phyloP scores from a whole-genome alignment of 2,113 vertebrate genomes.

The Ageneiosus marmoratus region DNA sequence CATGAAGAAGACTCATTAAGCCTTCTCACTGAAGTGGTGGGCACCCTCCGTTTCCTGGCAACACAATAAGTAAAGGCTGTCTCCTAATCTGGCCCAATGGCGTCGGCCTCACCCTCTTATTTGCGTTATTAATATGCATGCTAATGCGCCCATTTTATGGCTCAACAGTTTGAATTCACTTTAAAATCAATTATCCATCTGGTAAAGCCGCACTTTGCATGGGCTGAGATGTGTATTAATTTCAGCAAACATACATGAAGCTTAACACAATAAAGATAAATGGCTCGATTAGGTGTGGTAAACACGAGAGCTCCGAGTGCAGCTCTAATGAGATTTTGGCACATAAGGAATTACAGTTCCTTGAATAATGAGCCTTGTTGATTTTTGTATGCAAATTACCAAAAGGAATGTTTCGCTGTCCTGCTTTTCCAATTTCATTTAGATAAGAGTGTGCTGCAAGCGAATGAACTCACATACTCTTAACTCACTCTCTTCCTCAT shows the following conservation, averaged over 20 bases:
- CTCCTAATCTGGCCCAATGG: slow-evolving; percentile 56
- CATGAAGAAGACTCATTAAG: slow-evolving; percentile 45
- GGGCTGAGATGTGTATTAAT: slow-evolving; percentile 64
- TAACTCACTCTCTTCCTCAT: slow-evolving; percentile 39
- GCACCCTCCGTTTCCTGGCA: slow-evolving; percentile 46
- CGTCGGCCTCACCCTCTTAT: slow-evolving; percentile 51
- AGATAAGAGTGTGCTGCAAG: slow-evolving; percentile 58
- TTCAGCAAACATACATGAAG: slow-evolving; percentile 68
- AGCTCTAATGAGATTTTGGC: slow-evolving; percentile 65
- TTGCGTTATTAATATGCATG: slow-evolving; percentile 67
- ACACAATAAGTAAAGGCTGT: slow-evolving; percentile 58
- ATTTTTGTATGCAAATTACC: slow-evolving; percentile 65
- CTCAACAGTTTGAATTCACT: slow-evolving; percentile 67
- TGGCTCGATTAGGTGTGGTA: slow-evolving; percentile 64
- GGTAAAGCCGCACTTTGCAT: slow-evolving; percentile 60
- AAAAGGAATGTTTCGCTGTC: slow-evolving; percentile 63
- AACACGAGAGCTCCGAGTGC: slow-evolving; percentile 58
- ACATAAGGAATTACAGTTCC: slow-evolving; percentile 65
- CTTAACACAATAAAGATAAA: slow-evolving; percentile 69
- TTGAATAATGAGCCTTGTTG: slow-evolving; percentile 66
- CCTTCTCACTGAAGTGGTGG: slow-evolving; percentile 1
- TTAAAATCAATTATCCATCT: slow-evolving; percentile 69
- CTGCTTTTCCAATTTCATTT: slow-evolving; percentile 66
- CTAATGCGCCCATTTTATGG: slow-evolving; percentile 68
- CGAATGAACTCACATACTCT: slow-evolving; percentile 47